Evolutionary conservation across 2,113 vertebrate species (phyloP).

Genomic region (Silurus asotus): DNA sequence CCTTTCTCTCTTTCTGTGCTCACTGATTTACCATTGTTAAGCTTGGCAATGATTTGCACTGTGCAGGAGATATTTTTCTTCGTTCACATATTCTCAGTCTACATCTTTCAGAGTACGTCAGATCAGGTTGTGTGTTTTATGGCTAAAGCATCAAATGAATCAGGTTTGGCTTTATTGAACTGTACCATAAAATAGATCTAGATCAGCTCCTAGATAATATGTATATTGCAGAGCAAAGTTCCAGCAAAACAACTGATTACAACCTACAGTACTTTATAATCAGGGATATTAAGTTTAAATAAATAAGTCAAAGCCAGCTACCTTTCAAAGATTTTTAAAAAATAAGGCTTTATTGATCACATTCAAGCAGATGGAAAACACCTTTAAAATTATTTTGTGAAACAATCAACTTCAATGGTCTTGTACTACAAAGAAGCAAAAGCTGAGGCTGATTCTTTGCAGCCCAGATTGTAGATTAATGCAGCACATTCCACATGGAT

Average conservation of each 20-base stretch:
- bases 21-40: neutral
- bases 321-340: neutral
- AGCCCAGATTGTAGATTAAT: neutral
- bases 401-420: neutral
- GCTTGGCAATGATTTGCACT: constrained; percentile 5
- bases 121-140: neutral
- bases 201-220: neutral
- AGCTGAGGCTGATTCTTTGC: neutral
- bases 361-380: neutral
- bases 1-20: neutral
- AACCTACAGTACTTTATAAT: neutral
- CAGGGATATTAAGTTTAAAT: neutral
- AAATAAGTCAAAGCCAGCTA: neutral
- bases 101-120: constrained; percentile 2
- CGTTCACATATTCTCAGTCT: neutral
- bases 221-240: neutral
- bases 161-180: neutral
- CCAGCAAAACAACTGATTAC: neutral
- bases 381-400: neutral
- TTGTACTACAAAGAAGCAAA: neutral
- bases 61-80: neutral
- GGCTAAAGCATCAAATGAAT: neutral
- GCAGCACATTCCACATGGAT: neutral
- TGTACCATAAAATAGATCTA: neutral
- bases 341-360: neutral